Base-by-base conservation (phyloP, 2,113 vertebrate species). In the Rana temporaria region DNA sequence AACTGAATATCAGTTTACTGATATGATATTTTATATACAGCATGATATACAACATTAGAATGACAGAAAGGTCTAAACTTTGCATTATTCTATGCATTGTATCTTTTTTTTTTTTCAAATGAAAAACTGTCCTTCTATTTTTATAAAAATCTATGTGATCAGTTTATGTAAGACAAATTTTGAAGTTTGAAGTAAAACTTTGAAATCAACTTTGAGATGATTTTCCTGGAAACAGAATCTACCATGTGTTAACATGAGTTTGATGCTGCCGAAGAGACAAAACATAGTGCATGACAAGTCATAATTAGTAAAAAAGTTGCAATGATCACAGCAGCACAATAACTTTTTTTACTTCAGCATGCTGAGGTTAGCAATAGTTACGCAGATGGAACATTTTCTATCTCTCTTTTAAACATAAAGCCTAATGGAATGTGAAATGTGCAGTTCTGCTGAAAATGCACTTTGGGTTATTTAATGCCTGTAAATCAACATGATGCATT, bases 361-460 rank as follows among this genome's bases (percentile, higher is more conserved):
- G 81, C 81, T 83, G 81, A 83, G 80, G 81, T 63, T 60, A 82
- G 81, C 81, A 83, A 67, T 76, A 76, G 71, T 75, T 83, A 76
- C 55, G 55, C 72, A 83, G 81, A 83, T 83, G 72, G 81, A 83
- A 66, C 81, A 83, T 67, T 68, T 82, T 83, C 70, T 66, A 82
- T 82, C 81, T 83, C 71, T 42, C 42, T 66, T 83, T 83, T 83
- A 76, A 75, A 83, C 72, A 83, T 83, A 83, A 83, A 83, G 71
- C 63, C 71, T 83, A 83, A 83, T 83, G 81, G 81, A 76, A 83
- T 83, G 81, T 83, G 71, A 83, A 83, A 83, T 83, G 81, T 83
- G 53, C 53, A 68, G 64, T 68, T 68, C 63, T 83, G 81, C 81
- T 76, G 72, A 83, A 83, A 83, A 57, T 60, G 81, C 81, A 76